A percentile compares a stretch with the other conserved stretches of the same genome.
These are phyloP conservation scores for Quiscalus mexicanus DNA, from an alignment of 2,113 vertebrate species.

Conservation along the genomic window DNA sequence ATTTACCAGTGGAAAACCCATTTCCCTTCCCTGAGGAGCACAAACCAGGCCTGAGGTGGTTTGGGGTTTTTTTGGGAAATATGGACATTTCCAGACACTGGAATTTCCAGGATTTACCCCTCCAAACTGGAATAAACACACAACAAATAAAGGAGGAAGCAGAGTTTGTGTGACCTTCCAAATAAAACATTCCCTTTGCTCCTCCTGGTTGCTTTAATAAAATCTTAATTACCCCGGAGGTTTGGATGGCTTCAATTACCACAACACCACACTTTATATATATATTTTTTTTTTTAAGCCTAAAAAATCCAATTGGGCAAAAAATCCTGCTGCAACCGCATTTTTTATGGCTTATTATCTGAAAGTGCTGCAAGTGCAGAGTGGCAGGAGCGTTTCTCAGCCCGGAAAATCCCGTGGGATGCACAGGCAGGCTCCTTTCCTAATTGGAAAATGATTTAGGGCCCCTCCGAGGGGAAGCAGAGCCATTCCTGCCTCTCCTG, in stretches of 20 bases:
- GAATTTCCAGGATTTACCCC: neutral
- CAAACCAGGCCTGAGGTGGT: fast-evolving
- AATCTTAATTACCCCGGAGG: neutral
- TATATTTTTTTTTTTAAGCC: neutral
- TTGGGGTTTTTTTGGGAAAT: neutral
- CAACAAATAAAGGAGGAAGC: neutral
- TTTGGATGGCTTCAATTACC: neutral
- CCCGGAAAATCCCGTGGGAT: neutral
- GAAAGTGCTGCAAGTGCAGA: neutral
- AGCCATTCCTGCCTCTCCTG: fast-evolving
- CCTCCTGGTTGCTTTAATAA: neutral
- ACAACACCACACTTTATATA: neutral
- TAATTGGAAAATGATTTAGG: neutral
- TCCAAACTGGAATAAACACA: neutral
- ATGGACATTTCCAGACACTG: neutral
- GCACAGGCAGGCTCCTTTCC: neutral
- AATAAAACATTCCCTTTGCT: neutral
- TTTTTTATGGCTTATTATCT: neutral
- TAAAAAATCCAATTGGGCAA: neutral
- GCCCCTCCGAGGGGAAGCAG: neutral
- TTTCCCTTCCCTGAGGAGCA: neutral
- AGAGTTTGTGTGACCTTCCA: neutral
- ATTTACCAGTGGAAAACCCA: neutral
- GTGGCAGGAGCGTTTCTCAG: neutral
- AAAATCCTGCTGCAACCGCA: neutral